Conservation (phyloP, 1,140 invertebrate species). For the Pristionchus pacificus region DNA sequence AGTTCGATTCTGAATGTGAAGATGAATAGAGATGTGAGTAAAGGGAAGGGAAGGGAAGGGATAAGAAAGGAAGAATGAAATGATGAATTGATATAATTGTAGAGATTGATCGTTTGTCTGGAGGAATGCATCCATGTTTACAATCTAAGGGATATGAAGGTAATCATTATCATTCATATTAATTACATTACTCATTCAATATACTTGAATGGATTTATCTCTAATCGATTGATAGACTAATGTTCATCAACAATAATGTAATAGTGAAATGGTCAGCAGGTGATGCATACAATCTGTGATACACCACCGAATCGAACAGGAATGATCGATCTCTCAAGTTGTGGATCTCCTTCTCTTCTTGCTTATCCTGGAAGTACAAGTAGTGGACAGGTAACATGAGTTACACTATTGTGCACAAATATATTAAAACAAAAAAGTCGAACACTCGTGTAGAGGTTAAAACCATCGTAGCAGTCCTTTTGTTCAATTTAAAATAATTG, state of each 20-base stretch:
- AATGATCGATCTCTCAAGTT: conserved; percentile 81
- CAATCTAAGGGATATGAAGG: conserved; percentile 97
- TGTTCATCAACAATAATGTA: too few species aligned
- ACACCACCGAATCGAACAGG: conserved; percentile 90
- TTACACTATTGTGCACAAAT: conserved; percentile 40
- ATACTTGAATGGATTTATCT: too few species aligned
- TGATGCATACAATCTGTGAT: conserved; percentile 89
- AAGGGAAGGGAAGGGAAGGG: too few species aligned
- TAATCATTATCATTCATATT: conserved; percentile 57
- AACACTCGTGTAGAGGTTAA: too few species aligned
- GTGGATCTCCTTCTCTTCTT: conserved; percentile 82
- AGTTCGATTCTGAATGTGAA: conserved; percentile 94
- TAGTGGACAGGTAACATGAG: conserved; percentile 28
- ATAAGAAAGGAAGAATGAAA: too few species aligned
- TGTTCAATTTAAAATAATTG: too few species aligned
- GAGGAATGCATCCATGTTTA: conserved; percentile 97
- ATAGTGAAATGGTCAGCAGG: neutral
- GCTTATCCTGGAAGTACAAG: conserved; percentile 79
- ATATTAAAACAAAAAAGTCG: too few species aligned
- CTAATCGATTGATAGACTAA: too few species aligned
- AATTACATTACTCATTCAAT: conserved; percentile 14
- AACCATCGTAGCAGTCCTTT: too few species aligned
- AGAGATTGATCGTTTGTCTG: conserved; percentile 90
- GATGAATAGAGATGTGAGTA: conserved; percentile 83
- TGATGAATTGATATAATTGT: conserved; percentile 55